These are phyloP conservation scores for Acanthosoma haemorrhoidale DNA, from an alignment of 2,888 invertebrate genomes.

Conservation along the genomic window DNA sequence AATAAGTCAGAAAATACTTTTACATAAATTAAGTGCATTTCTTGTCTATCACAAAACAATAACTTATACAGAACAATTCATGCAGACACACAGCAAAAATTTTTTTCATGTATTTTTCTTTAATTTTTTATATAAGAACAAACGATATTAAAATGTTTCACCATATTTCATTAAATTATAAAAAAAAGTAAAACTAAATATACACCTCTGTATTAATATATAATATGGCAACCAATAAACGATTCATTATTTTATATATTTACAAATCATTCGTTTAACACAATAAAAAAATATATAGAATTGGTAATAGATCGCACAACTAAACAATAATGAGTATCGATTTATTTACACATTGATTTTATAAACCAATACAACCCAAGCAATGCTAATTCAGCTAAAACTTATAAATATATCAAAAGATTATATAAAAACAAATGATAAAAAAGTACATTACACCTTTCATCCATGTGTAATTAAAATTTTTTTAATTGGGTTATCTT, in stretches of 20 bases:
- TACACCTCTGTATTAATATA: neutral
- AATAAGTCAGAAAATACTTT: neutral
- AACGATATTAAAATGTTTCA: neutral
- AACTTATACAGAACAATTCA: neutral
- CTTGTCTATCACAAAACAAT: too few relatives aligned
- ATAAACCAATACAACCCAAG: too few relatives aligned
- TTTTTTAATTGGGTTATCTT: too few relatives aligned
- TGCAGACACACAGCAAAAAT: neutral
- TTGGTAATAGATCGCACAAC: neutral
- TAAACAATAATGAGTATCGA: slow-evolving; percentile 7
- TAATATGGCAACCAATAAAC: neutral
- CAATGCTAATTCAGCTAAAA: too few relatives aligned
- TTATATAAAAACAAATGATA: too few relatives aligned
- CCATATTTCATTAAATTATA: neutral
- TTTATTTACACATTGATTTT: too few relatives aligned
- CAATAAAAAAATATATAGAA: neutral
- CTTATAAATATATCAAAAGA: too few relatives aligned
- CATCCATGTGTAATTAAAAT: too few relatives aligned
- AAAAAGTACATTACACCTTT: too few relatives aligned
- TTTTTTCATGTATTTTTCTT: too few relatives aligned
- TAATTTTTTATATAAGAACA: neutral
- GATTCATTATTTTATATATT: neutral
- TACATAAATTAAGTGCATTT: neutral
- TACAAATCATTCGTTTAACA: neutral
- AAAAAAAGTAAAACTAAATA: neutral